Evolutionary conservation across 1,140 invertebrate genomes (phyloP), one percentile per base, ranked within the genome.

Genomic region (Drosophila melanica): DNA sequence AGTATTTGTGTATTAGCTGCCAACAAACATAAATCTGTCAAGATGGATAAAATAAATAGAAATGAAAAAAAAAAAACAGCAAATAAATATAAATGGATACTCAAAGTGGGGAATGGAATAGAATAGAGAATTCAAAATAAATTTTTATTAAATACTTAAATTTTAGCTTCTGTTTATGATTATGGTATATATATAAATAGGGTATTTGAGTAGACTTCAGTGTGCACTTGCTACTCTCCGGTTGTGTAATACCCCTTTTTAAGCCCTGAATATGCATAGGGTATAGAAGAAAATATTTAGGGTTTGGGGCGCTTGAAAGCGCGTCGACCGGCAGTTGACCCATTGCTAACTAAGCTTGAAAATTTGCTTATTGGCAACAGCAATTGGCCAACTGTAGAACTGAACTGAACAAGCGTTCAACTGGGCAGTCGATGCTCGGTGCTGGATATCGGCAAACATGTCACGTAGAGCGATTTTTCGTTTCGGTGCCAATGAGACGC

Each of bases 401-500:
- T 73, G 78, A 65, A 72, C 30, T 39, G 20, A 55, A 23, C 20
- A 39, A 58, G 18, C 51, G 69, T 79, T 47, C 67, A 67, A 80
- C 71, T 77, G 77, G 58, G 62, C 55, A 58, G 41, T 48, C 44
- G 50, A 57, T 63, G 58, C 27, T 33, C 14, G 54, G 64, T 66
- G 72, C 72, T 33, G 11, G 35, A 18, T 57, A 66, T 86, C 87
- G 57, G 27, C 30, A 86, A 84, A 55, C 84, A 82, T 76, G 84
- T 86, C 82, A 86, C 82, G 82, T 86, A 86, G 72, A 72, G 51
- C 77, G 75, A 75, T 75, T 85, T 80, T 69, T 58, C 71, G 78
- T 75, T 81, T 89, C 71, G 84, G 44, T 82, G 79, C 62, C 81
- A 86, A 81, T 86, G 84, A 71, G 77, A 81, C 74, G 81, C 58